Base-by-base conservation (phyloP, 2,888 invertebrate genomes). In the Scotopteryx bipunctaria region DNA sequence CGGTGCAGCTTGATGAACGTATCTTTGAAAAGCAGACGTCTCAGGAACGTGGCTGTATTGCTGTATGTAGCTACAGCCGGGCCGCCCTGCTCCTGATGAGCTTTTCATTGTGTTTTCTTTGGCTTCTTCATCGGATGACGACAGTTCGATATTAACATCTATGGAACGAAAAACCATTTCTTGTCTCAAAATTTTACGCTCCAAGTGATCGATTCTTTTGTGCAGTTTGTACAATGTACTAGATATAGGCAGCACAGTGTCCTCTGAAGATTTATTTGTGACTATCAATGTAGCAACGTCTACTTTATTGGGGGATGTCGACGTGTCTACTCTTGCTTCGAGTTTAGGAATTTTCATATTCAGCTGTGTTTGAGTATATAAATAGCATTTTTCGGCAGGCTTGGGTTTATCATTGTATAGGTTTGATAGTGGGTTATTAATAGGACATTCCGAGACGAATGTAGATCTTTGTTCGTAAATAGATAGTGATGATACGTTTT, bases 31-130 rank as follows among this genome's bases (percentile, higher is more conserved):
- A n/a, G 88, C 89, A 3, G 89, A 88, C 8, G 81, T 83, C 63
- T 84, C 83, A 21, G 90, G 87, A 29, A 90, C 70, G 55, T 86
- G 90, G 54, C 89, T 89, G 60, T 90, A 90, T 57, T 86, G 85
- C 44, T 88, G 81, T 54, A 89, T 78, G 57, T 87, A 89, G 65
- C 87, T 89, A 64, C 87, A 86, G 9, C 84, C 84, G 8, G 87
- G 74, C 25, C 76, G 72, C 2, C 63, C 76, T 1, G 67, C 65
- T 16, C 60, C 71, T 49, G 78, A 75, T 14, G 69, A 55, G 36
- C 63, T 63, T 63, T 59, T 78, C 72, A 72, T 78, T 46, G 61
- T 65, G 52, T 67, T 71, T 55, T 69, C 63, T 57, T 75, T 76
- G 35, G 67, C 61, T 56, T 80, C 82, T 59, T 83, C 85, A 67